These are phyloP conservation scores for Plectus sambesii DNA, from an alignment of 1,140 invertebrate genomes.

Conservation along the genomic window DNA sequence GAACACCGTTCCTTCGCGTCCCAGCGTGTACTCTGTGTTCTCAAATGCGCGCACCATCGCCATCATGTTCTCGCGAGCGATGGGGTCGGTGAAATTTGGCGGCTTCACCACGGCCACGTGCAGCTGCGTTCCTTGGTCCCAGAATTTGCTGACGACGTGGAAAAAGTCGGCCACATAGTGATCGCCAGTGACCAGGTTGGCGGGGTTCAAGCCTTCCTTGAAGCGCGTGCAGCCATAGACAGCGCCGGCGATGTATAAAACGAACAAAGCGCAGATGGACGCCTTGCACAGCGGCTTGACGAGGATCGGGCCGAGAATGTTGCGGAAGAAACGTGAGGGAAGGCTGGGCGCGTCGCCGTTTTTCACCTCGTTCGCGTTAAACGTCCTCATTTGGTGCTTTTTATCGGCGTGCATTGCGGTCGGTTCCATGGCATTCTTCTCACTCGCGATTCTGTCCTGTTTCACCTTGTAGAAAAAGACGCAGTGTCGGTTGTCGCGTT, in stretches of 20 bases:
- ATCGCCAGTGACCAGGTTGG: conserved; percentile 39
- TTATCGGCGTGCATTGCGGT: conserved; percentile 3
- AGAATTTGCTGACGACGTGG: conserved; percentile 38
- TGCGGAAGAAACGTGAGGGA: conserved; percentile 61
- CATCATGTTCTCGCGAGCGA: conserved; percentile 34
- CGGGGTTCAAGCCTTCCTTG: conserved; percentile 52
- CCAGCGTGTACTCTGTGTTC: conserved; percentile 43
- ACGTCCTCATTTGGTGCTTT: conserved; percentile 4
- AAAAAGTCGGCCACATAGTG: conserved; percentile 44
- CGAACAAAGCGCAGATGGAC: conserved; percentile 65
- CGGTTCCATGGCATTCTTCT: conserved; percentile 16
- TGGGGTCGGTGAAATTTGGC: conserved; percentile 38
- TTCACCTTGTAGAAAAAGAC: conserved; percentile 37
- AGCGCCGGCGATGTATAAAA: conserved; percentile 67
- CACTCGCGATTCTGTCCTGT: conserved; percentile 9
- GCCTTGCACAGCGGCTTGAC: conserved; percentile 65
- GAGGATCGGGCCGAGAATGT: conserved; percentile 62
- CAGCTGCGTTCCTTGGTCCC: conserved; percentile 42
- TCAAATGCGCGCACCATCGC: conserved; percentile 35
- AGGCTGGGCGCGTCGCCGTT: conserved; percentile 2
- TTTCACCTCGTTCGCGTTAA: neutral
- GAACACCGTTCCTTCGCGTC: conserved; percentile 42
- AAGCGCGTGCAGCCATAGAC: conserved; percentile 75
- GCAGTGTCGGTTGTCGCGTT: conserved; percentile 43
- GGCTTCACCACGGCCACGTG: conserved; percentile 41